phyloP scores from a whole-genome alignment of 1,140 invertebrate genomes.

The Drosophila subpulchrella region DNA sequence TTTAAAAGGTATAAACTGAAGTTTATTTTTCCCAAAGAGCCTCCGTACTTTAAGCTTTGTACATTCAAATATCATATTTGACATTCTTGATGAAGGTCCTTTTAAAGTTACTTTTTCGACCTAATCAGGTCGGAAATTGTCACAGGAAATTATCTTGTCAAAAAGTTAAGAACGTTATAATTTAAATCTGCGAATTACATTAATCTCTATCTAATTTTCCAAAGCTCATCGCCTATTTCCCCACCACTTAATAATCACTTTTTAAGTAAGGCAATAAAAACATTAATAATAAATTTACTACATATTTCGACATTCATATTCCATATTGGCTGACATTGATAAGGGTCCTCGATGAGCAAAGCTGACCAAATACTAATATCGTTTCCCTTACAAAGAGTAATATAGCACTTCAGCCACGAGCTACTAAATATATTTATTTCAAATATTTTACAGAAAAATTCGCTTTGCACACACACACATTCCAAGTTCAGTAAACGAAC shows the following conservation, averaged over 20 bases:
- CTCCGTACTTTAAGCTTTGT: too few relatives aligned
- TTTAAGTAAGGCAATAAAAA: not conserved
- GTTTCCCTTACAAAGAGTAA: not conserved
- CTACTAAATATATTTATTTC: not conserved
- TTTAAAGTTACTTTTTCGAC: not conserved
- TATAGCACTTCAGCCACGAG: not conserved
- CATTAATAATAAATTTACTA: not conserved
- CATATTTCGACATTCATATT: slow-evolving; percentile 15
- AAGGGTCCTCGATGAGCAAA: slow-evolving; percentile 13
- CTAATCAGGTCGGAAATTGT: not conserved
- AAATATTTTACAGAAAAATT: slow-evolving; percentile 15
- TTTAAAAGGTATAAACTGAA: too few relatives aligned
- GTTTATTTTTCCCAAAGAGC: not conserved
- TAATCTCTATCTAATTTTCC: too few relatives aligned
- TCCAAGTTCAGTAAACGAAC: not conserved
- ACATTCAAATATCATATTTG: not conserved
- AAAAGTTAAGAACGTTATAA: not conserved
- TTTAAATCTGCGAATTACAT: not conserved
- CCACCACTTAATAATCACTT: not conserved
- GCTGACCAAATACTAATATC: slow-evolving; percentile 15
- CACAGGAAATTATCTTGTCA: slow-evolving; percentile 1
- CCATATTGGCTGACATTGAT: slow-evolving; percentile 20
- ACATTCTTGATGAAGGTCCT: not conserved
- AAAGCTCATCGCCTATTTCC: too few relatives aligned
- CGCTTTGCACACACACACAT: slow-evolving; percentile 1